A percentile compares a stretch with the other conserved stretches of the same genome.
Conservation (phyloP, 2,113 vertebrate species). For the Ceyx melanurus region DNA sequence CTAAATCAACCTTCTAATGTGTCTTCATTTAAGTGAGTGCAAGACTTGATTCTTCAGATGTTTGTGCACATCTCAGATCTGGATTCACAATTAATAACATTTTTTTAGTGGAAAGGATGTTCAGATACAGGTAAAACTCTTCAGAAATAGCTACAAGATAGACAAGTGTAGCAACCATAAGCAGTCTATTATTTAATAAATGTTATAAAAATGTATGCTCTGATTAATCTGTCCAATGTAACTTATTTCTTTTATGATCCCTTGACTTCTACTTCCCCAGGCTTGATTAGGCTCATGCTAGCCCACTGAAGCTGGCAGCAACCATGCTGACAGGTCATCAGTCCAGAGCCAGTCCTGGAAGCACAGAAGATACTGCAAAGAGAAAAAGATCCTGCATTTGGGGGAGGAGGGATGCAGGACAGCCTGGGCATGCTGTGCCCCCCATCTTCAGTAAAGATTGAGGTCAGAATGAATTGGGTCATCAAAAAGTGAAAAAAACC, state of each 20-base stretch:
- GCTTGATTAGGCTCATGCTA: not conserved
- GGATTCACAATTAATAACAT: not conserved
- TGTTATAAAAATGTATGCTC: not conserved
- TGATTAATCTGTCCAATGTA: not conserved
- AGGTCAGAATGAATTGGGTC: not conserved
- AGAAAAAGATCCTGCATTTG: not conserved
- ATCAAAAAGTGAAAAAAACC: not conserved
- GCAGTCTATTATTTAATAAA: not conserved
- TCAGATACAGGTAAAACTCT: not conserved
- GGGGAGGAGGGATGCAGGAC: not conserved
- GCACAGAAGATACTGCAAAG: not conserved
- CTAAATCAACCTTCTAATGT: not conserved
- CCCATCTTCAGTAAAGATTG: not conserved
- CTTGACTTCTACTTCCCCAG: not conserved
- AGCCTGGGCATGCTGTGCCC: not conserved
- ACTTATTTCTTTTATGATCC: not conserved
- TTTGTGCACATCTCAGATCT: not conserved
- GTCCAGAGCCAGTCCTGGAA: not conserved
- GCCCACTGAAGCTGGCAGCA: not conserved
- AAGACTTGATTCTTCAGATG: not conserved
- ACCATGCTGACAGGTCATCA: not conserved
- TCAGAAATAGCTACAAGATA: not conserved
- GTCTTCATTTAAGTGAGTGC: not conserved
- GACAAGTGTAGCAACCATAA: not conserved
- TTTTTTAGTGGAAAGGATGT: not conserved